Percentiles rank a stretch among this genome's conserved stretches.
Evolutionary conservation across 2,888 invertebrate genomes (phyloP).

Genomic region (Ditylenchus weischeri): DNA sequence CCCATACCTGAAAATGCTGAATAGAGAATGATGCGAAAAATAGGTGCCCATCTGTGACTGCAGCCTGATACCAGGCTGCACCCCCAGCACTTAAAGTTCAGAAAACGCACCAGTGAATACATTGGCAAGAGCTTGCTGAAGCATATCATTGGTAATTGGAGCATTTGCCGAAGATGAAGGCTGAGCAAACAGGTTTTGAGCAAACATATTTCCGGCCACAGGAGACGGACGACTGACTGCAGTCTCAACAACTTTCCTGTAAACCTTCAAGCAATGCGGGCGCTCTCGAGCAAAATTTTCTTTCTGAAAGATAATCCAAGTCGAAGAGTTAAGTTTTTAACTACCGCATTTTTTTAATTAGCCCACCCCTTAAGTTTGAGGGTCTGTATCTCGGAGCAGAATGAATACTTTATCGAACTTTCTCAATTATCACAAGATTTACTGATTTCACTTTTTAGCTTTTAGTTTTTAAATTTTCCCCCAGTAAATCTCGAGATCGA

Average conservation of each 20-base stretch:
- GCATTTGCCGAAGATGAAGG: not conserved
- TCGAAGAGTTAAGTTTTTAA: not conserved
- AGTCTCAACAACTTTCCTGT: not conserved
- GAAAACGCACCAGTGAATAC: not conserved
- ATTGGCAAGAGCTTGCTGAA: conserved; percentile 20
- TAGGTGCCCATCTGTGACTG: too few relatives aligned
- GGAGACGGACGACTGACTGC: conserved; percentile 8
- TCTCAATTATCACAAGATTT: too few relatives aligned
- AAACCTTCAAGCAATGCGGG: conserved; percentile 5
- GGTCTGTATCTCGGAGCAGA: too few relatives aligned
- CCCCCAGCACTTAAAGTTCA: too few relatives aligned
- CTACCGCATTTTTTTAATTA: too few relatives aligned
- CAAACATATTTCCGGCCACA: not conserved
- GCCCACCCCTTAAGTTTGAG: too few relatives aligned
- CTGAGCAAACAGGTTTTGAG: not conserved
- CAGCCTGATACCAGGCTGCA: too few relatives aligned
- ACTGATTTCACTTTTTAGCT: too few relatives aligned
- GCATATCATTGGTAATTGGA: conserved; percentile 26
- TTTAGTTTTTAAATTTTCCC: too few relatives aligned
- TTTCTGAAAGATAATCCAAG: conserved; percentile 12
- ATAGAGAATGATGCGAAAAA: not conserved
- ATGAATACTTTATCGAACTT: too few relatives aligned
- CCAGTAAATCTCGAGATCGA: too few relatives aligned
- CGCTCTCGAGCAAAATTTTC: conserved; percentile 18
- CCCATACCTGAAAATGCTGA: too few relatives aligned